Percentiles rank a stretch among this genome's conserved stretches.
phyloP scores from a whole-genome alignment of 2,113 vertebrate species.

The Microcebus ravelobensis region DNA sequence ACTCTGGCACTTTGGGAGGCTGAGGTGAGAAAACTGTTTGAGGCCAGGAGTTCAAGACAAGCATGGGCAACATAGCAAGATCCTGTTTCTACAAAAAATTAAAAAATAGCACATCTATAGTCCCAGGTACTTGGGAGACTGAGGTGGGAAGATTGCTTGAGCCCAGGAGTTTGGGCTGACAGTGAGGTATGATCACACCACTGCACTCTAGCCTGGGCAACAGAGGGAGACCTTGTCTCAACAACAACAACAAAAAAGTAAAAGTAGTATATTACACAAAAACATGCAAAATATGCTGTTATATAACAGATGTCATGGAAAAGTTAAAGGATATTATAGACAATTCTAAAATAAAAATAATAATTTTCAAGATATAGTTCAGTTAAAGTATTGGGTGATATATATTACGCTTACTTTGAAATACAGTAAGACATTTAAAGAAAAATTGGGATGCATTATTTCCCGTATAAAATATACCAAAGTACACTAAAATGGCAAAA shows the following conservation, averaged over 20 bases:
- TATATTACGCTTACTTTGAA: constrained; percentile 45
- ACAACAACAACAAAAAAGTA: background rate
- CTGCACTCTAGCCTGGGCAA: too few species aligned
- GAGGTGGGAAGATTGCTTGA: too few species aligned
- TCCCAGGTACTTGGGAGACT: too few species aligned
- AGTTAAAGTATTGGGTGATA: constrained; percentile 26
- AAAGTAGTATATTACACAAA: background rate
- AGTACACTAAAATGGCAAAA: background rate
- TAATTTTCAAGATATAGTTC: constrained; percentile 4
- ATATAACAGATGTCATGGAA: background rate
- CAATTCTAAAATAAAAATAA: constrained; percentile 49
- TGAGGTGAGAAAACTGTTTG: too few species aligned
- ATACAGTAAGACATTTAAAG: constrained; percentile 6
- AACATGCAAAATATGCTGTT: background rate
- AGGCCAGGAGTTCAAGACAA: too few species aligned
- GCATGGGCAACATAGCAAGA: too few species aligned
- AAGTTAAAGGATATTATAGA: constrained; percentile 33
- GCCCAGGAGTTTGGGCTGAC: too few species aligned
- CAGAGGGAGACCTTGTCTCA: too few species aligned
- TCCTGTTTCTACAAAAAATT: too few species aligned
- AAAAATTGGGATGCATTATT: constrained; percentile 25
- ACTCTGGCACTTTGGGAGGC: too few species aligned
- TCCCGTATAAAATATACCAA: background rate
- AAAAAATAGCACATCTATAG: too few species aligned
- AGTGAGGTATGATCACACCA: too few species aligned